Percentiles rank a stretch among this genome's conserved stretches.
Conservation (phyloP, 1,140 invertebrate genomes). For the Drosophila rufa region DNA sequence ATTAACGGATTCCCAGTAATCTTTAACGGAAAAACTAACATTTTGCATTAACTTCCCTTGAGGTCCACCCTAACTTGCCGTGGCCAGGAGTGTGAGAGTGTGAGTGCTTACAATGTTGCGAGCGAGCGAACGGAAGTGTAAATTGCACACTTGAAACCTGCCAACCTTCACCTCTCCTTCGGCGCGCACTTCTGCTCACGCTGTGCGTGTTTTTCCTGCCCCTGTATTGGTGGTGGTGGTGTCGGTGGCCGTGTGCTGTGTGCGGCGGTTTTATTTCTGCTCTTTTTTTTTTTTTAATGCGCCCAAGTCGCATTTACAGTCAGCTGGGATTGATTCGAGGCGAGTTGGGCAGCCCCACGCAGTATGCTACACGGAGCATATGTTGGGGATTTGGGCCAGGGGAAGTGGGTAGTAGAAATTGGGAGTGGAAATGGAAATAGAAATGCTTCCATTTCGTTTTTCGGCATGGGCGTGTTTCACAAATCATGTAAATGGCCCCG, state of each 20-base stretch:
- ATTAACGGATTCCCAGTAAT: background rate
- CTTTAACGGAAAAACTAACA: background rate
- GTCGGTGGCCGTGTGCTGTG: conserved; percentile 19
- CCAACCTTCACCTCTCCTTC: conserved; percentile 22
- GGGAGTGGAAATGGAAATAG: conserved; percentile 6
- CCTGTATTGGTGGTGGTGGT: conserved; percentile 19
- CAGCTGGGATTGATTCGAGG: conserved; percentile 69
- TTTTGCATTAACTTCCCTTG: background rate
- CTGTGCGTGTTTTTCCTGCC: conserved; percentile 6
- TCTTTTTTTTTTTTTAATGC: conserved; percentile 38
- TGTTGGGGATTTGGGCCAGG: conserved; percentile 42
- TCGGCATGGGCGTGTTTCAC: conserved; percentile 19
- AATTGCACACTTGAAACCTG: conserved; percentile 75
- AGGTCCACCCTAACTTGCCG: conserved; percentile 17
- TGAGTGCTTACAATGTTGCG: conserved; percentile 49
- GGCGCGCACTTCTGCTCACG: conserved; percentile 12
- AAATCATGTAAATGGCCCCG: conserved; percentile 37
- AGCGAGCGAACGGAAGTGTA: conserved; percentile 69
- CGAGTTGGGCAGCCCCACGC: conserved; percentile 35
- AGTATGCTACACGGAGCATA: conserved; percentile 71
- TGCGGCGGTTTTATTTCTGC: background rate
- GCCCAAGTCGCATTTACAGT: conserved; percentile 53
- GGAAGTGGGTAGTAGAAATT: no score
- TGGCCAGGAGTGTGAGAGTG: conserved; percentile 1
- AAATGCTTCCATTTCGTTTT: conserved; percentile 19